phyloP scores from a whole-genome alignment of 2,888 invertebrate genomes.

The Brachylomia viminalis region DNA sequence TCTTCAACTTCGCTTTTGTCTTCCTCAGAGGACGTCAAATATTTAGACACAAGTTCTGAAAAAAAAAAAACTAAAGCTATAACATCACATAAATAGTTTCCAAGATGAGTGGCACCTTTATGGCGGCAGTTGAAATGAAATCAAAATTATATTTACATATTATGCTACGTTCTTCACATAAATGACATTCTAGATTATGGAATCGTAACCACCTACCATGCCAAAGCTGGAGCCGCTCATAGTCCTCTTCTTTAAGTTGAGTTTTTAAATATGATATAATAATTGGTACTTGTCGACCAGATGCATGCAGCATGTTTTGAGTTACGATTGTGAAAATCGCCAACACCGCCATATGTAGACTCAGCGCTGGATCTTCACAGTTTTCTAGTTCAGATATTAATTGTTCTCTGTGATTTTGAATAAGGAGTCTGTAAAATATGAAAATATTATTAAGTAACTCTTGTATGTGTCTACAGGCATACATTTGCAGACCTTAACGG shows the following conservation, averaged over 20 bases:
- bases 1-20: slow-evolving; percentile 78
- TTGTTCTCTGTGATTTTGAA: slow-evolving; percentile 95
- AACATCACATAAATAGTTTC: not conserved
- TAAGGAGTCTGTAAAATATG: slow-evolving; percentile 91
- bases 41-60: slow-evolving; percentile 84
- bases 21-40: slow-evolving; percentile 81
- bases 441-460: not conserved
- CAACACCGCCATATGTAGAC: slow-evolving; percentile 94
- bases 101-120: not conserved
- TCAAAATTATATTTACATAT: not conserved
- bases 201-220: slow-evolving; percentile 92
- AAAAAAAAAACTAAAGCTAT: not conserved
- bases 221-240: slow-evolving; percentile 92
- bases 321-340: slow-evolving; percentile 95
- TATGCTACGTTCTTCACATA: not conserved
- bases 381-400: slow-evolving; percentile 94
- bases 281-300: slow-evolving; percentile 97
- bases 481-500: not conserved
- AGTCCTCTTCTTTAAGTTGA: slow-evolving; percentile 92
- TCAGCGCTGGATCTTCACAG: slow-evolving; percentile 94
- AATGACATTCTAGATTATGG: not conserved
- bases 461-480: too few relatives aligned
- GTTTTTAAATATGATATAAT: slow-evolving; percentile 94
- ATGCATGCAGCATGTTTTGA: slow-evolving; percentile 96
- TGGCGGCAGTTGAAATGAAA: not conserved